phyloP scores from a whole-genome alignment of 2,888 invertebrate genomes.

The Clusia tigrina region DNA sequence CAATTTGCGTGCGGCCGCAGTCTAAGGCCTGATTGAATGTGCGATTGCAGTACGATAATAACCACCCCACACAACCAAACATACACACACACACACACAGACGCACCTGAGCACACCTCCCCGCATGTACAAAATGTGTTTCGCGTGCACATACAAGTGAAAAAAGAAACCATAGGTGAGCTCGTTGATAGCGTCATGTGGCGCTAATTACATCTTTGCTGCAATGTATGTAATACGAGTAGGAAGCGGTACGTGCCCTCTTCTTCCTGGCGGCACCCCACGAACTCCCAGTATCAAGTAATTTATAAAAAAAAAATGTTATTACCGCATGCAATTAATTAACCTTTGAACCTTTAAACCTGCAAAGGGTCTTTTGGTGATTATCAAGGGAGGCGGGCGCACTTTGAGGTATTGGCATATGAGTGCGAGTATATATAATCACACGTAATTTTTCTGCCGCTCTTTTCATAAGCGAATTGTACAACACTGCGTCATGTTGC shows the following conservation, averaged over 20 bases:
- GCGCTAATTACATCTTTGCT: neutral
- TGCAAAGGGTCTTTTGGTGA: too few species aligned
- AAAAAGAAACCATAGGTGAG: neutral
- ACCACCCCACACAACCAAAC: neutral
- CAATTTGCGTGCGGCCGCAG: slow-evolving; percentile 2
- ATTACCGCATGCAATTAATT: slow-evolving; percentile 6
- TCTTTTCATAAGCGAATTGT: too few species aligned
- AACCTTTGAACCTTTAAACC: neutral
- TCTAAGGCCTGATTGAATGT: neutral
- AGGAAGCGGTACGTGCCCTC: too few species aligned
- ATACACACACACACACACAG: neutral
- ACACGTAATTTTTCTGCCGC: too few species aligned
- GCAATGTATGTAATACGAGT: neutral
- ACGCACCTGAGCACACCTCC: neutral
- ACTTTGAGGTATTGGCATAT: too few species aligned
- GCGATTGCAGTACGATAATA: neutral
- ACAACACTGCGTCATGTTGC: too few species aligned
- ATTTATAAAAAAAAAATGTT: neutral
- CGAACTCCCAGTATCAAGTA: neutral
- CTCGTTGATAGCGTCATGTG: neutral
- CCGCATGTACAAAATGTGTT: neutral
- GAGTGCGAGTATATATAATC: too few species aligned
- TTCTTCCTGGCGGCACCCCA: neutral
- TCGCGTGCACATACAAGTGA: neutral
- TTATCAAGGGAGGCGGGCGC: too few species aligned